phyloP scores from a whole-genome alignment of 2,113 vertebrate genomes.

The Alectura lathami region DNA sequence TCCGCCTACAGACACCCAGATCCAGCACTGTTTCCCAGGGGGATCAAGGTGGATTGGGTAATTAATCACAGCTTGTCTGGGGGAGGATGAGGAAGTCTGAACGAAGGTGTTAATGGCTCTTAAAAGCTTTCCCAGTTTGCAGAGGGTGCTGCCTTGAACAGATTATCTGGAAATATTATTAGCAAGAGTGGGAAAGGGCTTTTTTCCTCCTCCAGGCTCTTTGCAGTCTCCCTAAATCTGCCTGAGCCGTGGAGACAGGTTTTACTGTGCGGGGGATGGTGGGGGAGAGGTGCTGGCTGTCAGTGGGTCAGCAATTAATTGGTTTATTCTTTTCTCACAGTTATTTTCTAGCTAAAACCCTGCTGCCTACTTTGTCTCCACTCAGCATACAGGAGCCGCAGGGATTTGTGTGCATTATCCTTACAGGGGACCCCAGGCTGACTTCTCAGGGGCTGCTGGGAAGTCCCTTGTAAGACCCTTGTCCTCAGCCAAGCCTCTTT shows the following conservation, averaged over 20 bases:
- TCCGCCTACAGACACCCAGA: neutral
- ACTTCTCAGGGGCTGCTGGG: neutral
- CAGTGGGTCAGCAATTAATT: conserved; percentile 65
- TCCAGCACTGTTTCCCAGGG: conserved; percentile 29
- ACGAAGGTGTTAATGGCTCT: conserved; percentile 70
- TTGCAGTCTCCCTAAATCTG: conserved; percentile 52
- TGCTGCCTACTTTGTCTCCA: neutral
- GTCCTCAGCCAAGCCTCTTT: conserved; percentile 33
- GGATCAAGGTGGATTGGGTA: conserved; percentile 56
- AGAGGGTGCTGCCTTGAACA: conserved; percentile 53
- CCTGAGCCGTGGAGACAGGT: conserved; percentile 25
- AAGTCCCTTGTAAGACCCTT: neutral
- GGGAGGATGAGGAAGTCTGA: conserved; percentile 65
- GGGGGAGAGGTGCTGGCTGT: neutral
- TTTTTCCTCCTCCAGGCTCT: neutral
- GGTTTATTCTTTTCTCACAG: conserved; percentile 70
- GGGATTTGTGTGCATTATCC: conserved; percentile 4
- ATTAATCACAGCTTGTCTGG: conserved; percentile 70
- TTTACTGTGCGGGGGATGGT: conserved; percentile 10
- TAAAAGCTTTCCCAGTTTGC: conserved; percentile 62
- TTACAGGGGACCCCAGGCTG: neutral
- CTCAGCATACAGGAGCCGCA: neutral
- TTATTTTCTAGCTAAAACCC: conserved; percentile 54
- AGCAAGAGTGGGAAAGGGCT: conserved; percentile 37
- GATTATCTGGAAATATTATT: conserved; percentile 72